Evolutionary conservation across 2,888 invertebrate species (phyloP), one percentile per base, ranked within the genome.

Genomic region (Ferdinandea cuprea): DNA sequence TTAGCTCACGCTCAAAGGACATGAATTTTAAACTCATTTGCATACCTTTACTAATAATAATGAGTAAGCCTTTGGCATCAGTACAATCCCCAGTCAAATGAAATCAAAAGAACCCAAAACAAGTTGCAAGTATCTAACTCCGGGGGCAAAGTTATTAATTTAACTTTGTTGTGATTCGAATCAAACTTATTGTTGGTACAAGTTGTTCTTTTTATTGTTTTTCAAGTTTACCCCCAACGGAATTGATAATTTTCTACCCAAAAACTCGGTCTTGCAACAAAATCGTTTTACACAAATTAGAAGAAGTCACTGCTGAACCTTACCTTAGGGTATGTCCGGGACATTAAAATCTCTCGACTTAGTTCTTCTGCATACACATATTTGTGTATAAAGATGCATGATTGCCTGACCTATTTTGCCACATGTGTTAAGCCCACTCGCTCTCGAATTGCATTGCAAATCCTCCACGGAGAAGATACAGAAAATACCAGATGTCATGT

Each of bases 11-110:
- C 13, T 37, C 37, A 37, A 37, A 37, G 21, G 37, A 21, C 25
- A 56, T n/a, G 21, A 35, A n/a, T 28, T 54, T 35, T 11, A 19
- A 54, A 35, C 37, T 40, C 21, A 56, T 56, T 56, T 56, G 56
- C 37, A 56, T 56, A 56, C n/a, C 3, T 21, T n/a, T n/a, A 13
- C 11, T 13, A 17, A 7, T 35, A 37, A 21, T 21, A 7, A 25
- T 7, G 21, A 37, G 13, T 13, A 8, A 21, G 37, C 37, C 25
- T 56, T 37, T 56, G 37, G 19, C 54, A 54, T 37, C 19, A 8
- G 21, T 37, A 35, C 11, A 54, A 32, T 28, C 28, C 32, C 6
- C 19, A 19, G 54, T 17, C n/a, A 35, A 37, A 13, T 19, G 8
- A 3, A 37, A 21, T 9, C 5, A 35, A 35, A 11, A 35, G 8